Conservation (phyloP, 1,140 invertebrate species). For the Bathynomus jamesi region DNA sequence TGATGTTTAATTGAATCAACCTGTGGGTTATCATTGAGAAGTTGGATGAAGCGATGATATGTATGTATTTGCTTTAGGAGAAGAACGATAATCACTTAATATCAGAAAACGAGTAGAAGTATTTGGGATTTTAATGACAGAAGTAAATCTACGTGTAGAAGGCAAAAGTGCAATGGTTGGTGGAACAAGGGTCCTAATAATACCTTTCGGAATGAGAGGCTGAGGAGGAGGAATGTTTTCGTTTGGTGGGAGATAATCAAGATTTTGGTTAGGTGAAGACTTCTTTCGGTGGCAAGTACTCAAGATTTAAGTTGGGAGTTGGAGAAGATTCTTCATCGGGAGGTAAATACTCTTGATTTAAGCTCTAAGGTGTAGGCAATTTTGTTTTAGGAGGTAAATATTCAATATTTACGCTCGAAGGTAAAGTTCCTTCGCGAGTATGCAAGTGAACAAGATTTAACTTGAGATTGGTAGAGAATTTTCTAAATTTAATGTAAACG, state of each 20-base stretch:
- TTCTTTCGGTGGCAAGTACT: not conserved
- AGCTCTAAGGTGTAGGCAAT: not conserved
- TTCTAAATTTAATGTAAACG: not conserved
- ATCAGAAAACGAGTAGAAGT: not conserved
- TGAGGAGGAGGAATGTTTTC: not conserved
- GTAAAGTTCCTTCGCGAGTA: not conserved
- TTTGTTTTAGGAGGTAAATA: not conserved
- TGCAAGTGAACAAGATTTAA: too few relatives aligned
- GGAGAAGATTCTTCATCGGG: not conserved
- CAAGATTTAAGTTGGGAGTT: not conserved
- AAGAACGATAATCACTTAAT: not conserved
- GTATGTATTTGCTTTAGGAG: too few relatives aligned
- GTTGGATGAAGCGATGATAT: too few relatives aligned
- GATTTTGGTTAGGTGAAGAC: not conserved
- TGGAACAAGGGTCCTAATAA: not conserved
- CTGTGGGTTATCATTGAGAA: not conserved
- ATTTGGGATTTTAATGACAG: not conserved
- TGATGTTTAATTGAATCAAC: not conserved
- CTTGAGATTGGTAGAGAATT: not conserved
- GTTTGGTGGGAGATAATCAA: not conserved
- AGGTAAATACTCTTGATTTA: not conserved
- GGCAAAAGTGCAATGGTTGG: not conserved
- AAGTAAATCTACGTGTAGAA: not conserved
- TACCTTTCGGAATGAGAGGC: not conserved
- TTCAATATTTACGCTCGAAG: not conserved